Evolutionary conservation across 2,113 vertebrate genomes (phyloP).

Genomic region (Prietella phreatophila): DNA sequence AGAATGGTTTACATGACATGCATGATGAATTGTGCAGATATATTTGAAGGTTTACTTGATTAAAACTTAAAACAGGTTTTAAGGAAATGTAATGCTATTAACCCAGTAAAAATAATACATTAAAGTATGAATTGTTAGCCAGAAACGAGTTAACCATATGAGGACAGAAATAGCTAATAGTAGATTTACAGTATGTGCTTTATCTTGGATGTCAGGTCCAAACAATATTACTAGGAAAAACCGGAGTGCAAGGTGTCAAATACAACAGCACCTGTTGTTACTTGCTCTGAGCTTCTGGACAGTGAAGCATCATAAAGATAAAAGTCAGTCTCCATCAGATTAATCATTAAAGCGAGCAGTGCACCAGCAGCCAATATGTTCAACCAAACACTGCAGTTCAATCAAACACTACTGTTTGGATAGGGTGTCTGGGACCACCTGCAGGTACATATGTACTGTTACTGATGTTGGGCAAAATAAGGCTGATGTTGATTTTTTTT

Average conservation of each 20-base stretch:
- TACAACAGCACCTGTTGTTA: conserved; percentile 74
- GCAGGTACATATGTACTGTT: conserved; percentile 58
- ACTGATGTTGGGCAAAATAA: conserved; percentile 66
- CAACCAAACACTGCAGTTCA: conserved; percentile 58
- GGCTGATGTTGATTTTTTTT: conserved; percentile 59
- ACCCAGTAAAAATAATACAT: not conserved
- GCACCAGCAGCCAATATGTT: conserved; percentile 42
- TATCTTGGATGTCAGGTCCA: not conserved
- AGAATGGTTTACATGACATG: not conserved
- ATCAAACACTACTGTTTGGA: conserved; percentile 65
- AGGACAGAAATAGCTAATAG: not conserved
- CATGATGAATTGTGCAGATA: not conserved
- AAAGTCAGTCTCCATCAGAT: conserved; percentile 73
- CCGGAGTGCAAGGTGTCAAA: conserved; percentile 56
- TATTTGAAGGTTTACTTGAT: not conserved
- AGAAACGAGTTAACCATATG: not conserved
- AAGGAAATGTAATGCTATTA: not conserved
- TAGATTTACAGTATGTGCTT: not conserved
- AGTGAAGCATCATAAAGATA: conserved; percentile 63
- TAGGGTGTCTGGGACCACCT: conserved; percentile 74
- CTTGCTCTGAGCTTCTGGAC: conserved; percentile 60
- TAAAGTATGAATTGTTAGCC: not conserved
- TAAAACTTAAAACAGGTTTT: not conserved
- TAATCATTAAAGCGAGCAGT: conserved; percentile 73
- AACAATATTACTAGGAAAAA: conserved; percentile 31